phyloP scores from a whole-genome alignment of 1,140 invertebrate species.

The Copidosoma floridanum region DNA sequence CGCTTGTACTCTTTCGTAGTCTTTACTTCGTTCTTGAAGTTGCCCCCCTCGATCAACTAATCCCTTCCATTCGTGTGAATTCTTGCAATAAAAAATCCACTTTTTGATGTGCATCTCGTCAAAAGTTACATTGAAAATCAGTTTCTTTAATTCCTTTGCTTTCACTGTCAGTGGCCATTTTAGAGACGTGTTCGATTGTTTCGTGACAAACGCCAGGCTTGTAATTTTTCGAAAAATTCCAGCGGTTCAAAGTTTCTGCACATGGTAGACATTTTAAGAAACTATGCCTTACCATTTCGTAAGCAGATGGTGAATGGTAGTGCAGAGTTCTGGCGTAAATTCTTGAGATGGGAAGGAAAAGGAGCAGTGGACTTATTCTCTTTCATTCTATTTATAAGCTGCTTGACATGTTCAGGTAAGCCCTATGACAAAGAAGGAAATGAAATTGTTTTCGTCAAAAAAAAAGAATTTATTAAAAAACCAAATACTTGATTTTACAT shows the following conservation, averaged over 20 bases:
- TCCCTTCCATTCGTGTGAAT: conserved; percentile 10
- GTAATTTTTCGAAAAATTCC: background rate
- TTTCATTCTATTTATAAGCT: too few relatives aligned
- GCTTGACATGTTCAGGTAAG: too few relatives aligned
- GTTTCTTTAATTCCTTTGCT: background rate
- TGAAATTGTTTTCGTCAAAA: too few relatives aligned
- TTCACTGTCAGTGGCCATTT: background rate
- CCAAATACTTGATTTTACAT: too few relatives aligned
- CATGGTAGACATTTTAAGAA: background rate
- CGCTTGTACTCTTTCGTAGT: background rate
- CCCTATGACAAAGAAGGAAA: too few relatives aligned
- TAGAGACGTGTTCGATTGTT: background rate
- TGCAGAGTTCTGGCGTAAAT: background rate
- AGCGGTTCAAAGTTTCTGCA: background rate
- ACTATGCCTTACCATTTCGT: background rate
- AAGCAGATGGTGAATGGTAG: background rate
- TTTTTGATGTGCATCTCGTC: conserved; percentile 26
- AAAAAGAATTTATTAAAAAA: too few relatives aligned
- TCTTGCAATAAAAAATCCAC: background rate
- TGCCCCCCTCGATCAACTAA: conserved; percentile 22
- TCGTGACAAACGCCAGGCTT: background rate
- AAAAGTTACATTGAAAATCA: conserved; percentile 23
- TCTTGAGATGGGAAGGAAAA: background rate
- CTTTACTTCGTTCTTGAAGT: background rate
- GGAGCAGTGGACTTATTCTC: too few relatives aligned